These are phyloP conservation scores for Bedellia somnulentella DNA, from an alignment of 2,888 invertebrate species.

Conservation along the genomic window DNA sequence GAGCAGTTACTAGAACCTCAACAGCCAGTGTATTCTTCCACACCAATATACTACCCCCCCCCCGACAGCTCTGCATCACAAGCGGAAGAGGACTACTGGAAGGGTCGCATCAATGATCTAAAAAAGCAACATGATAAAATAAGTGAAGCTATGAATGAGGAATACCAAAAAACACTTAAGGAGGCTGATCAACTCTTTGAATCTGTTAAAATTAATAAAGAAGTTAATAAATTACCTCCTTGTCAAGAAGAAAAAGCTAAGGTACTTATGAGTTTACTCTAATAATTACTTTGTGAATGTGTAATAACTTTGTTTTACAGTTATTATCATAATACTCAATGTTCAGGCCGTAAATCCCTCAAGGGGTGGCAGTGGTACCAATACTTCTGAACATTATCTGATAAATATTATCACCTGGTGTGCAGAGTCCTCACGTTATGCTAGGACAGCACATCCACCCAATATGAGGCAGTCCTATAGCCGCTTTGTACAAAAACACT, in stretches of 20 bases:
- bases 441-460: too few relatives aligned
- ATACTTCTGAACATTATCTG: too few relatives aligned
- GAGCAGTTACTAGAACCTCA: slow-evolving; percentile 25
- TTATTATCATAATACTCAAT: background rate
- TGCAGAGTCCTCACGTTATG: too few relatives aligned
- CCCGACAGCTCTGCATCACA: too few relatives aligned
- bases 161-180: slow-evolving; percentile 45
- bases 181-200: slow-evolving; percentile 44
- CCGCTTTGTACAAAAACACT: too few relatives aligned
- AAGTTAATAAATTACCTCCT: slow-evolving; percentile 34
- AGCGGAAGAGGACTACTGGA: slow-evolving; percentile 49
- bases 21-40: slow-evolving; percentile 14
- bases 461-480: too few relatives aligned
- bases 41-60: slow-evolving; percentile 24
- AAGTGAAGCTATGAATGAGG: slow-evolving; percentile 35
- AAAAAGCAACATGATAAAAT: slow-evolving; percentile 46
- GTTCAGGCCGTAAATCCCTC: too few relatives aligned
- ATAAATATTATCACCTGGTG: too few relatives aligned
- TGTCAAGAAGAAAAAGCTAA: slow-evolving; percentile 50
- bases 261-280: slow-evolving; percentile 24
- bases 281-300: slow-evolving; percentile 1
- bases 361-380: too few relatives aligned
- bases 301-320: too few relatives aligned
- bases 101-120: slow-evolving; percentile 38
- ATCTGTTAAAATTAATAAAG: slow-evolving; percentile 29